Evolutionary conservation across 2,888 invertebrate species (phyloP).

Genomic region (Dolomedes plantarius): DNA sequence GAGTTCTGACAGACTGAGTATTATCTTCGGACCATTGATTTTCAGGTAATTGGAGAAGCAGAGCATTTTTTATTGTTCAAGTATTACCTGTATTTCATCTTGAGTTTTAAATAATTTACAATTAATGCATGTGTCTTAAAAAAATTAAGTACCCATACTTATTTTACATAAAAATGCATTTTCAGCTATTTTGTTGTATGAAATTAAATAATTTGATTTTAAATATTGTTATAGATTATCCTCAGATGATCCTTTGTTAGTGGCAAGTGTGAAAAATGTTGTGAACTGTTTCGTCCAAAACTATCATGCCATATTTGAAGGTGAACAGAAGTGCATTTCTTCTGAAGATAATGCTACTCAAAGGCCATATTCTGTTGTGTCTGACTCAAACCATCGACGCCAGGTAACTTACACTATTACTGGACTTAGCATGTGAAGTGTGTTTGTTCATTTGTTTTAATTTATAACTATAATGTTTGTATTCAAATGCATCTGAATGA

Average conservation of each 20-base stretch:
- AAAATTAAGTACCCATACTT: too few relatives aligned
- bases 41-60: constrained; percentile 77
- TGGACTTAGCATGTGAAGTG: too few relatives aligned
- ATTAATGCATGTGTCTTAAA: too few relatives aligned
- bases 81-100: neutral
- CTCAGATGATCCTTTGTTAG: constrained; percentile 35
- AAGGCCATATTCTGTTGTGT: neutral
- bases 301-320: constrained; percentile 76
- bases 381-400: neutral
- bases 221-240: constrained; percentile 27
- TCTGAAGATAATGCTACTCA: neutral
- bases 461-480: too few relatives aligned
- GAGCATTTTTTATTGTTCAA: too few relatives aligned
- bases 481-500: too few relatives aligned
- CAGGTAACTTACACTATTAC: neutral
- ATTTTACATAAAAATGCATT: too few relatives aligned
- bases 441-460: too few relatives aligned
- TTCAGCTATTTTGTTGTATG: too few relatives aligned
- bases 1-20: constrained; percentile 77
- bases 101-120: too few relatives aligned
- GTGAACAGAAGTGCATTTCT: constrained; percentile 33
- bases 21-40: constrained; percentile 78
- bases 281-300: constrained; percentile 77
- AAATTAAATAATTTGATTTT: too few relatives aligned
- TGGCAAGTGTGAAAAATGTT: constrained; percentile 20